Evolutionary conservation across 2,888 invertebrate species (phyloP).

Genomic region (Sesia bembeciformis): DNA sequence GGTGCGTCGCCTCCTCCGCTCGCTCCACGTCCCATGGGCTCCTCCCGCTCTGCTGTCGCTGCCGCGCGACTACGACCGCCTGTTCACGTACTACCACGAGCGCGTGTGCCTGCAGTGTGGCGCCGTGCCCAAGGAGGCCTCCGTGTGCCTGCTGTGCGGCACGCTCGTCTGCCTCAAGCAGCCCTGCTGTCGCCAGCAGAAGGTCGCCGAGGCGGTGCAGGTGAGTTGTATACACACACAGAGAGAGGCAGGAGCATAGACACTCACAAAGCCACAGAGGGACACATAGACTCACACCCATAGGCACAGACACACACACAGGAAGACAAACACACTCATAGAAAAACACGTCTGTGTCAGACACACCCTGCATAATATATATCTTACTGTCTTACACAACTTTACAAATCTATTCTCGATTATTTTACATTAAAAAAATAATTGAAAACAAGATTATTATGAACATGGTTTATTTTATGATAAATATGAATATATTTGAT

Average conservation of each 20-base stretch:
- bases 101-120: conserved; percentile 91
- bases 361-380: too few species aligned
- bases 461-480: too few species aligned
- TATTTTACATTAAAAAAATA: too few species aligned
- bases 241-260: neutral
- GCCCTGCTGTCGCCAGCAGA: conserved; percentile 87
- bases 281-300: neutral
- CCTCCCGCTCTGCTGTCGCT: conserved; percentile 88
- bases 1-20: conserved; percentile 79
- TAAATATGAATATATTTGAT: too few species aligned
- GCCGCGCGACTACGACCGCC: conserved; percentile 92
- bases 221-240: conserved; percentile 10
- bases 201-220: conserved; percentile 88
- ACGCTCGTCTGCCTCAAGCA: conserved; percentile 93
- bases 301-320: neutral
- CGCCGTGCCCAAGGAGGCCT: conserved; percentile 88
- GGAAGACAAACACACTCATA: too few species aligned
- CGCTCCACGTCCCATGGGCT: conserved; percentile 86
- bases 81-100: conserved; percentile 90
- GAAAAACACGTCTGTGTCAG: too few species aligned
- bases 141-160: conserved; percentile 94
- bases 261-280: neutral
- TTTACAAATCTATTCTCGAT: too few species aligned
- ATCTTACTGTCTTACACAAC: too few species aligned
- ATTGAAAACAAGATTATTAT: too few species aligned